Percentiles rank a stretch among this genome's conserved stretches.
Conservation (phyloP, 2,888 invertebrate species). For the Lasius platythorax region DNA sequence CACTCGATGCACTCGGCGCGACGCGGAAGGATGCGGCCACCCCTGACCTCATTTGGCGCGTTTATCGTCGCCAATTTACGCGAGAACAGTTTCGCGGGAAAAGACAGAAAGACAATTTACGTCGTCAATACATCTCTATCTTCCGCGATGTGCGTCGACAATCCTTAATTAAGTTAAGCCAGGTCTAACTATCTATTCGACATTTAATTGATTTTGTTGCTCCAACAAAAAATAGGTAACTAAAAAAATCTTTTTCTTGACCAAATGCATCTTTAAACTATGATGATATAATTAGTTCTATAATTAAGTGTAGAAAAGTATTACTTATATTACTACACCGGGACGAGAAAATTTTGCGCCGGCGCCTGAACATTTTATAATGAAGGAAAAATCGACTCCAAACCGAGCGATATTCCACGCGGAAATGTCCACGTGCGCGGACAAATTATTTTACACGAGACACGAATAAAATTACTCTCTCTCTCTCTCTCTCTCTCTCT, state of each 20-base stretch:
- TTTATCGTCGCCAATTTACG: constrained; percentile 43
- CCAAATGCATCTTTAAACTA: neutral
- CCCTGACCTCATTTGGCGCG: constrained; percentile 40
- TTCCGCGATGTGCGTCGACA: neutral
- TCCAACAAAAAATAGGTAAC: neutral
- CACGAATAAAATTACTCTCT: constrained; percentile 61
- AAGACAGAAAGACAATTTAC: neutral
- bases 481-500: constrained; percentile 45
- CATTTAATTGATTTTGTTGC: too few species aligned
- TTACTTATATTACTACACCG: neutral
- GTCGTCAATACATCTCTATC: neutral
- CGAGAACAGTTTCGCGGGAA: constrained; percentile 5
- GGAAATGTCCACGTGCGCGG: neutral
- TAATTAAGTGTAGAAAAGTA: neutral
- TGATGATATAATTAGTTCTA: neutral
- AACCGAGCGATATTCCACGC: neutral
- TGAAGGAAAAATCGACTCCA: neutral
- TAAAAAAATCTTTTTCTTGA: neutral
- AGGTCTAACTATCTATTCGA: neutral
- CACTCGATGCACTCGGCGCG: neutral
- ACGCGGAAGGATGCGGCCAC: constrained; percentile 29
- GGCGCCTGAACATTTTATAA: neutral
- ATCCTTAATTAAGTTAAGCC: neutral
- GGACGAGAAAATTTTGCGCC: neutral
- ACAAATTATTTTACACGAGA: constrained; percentile 70